phyloP scores from a whole-genome alignment of 2,888 invertebrate genomes.

The Matsumyia berberina region DNA sequence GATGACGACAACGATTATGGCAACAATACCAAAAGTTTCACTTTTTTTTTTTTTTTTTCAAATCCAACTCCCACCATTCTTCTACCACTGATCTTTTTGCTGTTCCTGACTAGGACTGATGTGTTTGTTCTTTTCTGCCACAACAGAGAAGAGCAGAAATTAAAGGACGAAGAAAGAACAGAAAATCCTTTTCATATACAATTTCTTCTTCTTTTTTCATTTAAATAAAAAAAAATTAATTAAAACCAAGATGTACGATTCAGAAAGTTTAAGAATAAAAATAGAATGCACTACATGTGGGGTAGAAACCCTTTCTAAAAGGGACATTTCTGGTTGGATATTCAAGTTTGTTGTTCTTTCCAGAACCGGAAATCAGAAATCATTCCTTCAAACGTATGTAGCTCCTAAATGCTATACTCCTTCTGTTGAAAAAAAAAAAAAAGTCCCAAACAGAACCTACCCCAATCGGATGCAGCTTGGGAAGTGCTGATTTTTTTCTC shows the following conservation, averaged over 20 bases:
- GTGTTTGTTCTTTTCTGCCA: slow-evolving; percentile 28
- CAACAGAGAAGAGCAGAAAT: slow-evolving; percentile 9
- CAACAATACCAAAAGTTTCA: slow-evolving; percentile 70
- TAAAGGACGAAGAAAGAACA: slow-evolving; percentile 30
- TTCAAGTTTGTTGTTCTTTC: slow-evolving; percentile 11
- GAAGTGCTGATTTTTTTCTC: slow-evolving; percentile 9
- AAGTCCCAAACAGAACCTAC: slow-evolving; percentile 59
- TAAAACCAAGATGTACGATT: slow-evolving; percentile 65
- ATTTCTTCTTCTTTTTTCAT: slow-evolving; percentile 19
- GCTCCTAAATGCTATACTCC: slow-evolving; percentile 28
- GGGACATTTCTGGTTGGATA: slow-evolving; percentile 24
- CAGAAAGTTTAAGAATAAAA: slow-evolving; percentile 23
- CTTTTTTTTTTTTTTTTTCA: slow-evolving; percentile 25
- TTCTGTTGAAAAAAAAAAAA: no score
- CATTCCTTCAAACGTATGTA: slow-evolving; percentile 22
- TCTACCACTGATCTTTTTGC: slow-evolving; percentile 51
- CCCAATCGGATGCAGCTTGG: slow-evolving; percentile 66
- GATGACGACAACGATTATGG: slow-evolving; percentile 75
- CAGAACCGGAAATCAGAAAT: slow-evolving; percentile 17
- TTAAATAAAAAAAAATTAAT: slow-evolving; percentile 59
- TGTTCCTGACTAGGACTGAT: slow-evolving; percentile 41
- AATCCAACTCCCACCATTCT: slow-evolving; percentile 21
- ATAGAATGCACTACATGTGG: slow-evolving; percentile 9
- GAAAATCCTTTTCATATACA: slow-evolving; percentile 26
- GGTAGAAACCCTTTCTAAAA: slow-evolving; percentile 3